Percentiles rank a stretch among this genome's conserved stretches.
These are phyloP conservation scores for Turritopsis dohrnii DNA, from an alignment of 30 jellyfish, hydroid and myxozoan species.

Conservation along the genomic window DNA sequence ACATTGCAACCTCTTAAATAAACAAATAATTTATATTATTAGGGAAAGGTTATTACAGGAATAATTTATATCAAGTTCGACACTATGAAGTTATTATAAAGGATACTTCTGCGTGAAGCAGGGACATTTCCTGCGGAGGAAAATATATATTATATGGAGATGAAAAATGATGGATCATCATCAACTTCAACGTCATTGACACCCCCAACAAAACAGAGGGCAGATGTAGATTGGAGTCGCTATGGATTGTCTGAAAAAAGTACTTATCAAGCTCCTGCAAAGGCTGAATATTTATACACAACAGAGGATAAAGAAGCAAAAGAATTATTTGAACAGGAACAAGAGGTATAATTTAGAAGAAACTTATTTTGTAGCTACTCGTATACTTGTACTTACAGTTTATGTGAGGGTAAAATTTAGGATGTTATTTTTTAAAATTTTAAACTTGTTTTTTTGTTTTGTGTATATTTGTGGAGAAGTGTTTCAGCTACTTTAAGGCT, in stretches of 20 bases:
- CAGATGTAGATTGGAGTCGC: slow-evolving; percentile 63
- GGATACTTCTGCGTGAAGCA: slow-evolving; percentile 1
- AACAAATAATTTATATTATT: too few relatives aligned
- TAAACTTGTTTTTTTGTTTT: too few relatives aligned
- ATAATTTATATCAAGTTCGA: not conserved
- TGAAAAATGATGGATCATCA: not conserved
- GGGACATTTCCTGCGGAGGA: slow-evolving; percentile 13
- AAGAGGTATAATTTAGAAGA: too few relatives aligned
- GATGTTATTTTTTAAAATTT: too few relatives aligned
- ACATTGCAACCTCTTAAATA: too few relatives aligned
- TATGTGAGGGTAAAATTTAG: too few relatives aligned
- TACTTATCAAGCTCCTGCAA: slow-evolving; percentile 19
- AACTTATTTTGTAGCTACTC: too few relatives aligned
- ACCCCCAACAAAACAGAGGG: slow-evolving; percentile 16
- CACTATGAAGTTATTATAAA: not conserved
- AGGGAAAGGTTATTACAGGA: too few relatives aligned
- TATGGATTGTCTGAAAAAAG: slow-evolving; percentile 67
- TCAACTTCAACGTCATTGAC: not conserved
- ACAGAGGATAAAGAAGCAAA: slow-evolving; percentile 37
- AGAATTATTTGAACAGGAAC: slow-evolving; percentile 47
- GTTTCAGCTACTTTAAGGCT: too few relatives aligned
- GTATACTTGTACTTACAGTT: too few relatives aligned
- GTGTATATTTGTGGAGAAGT: too few relatives aligned
- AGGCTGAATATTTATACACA: slow-evolving; percentile 20
- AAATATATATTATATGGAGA: too few relatives aligned